A percentile compares a stretch with the other conserved stretches of the same genome.
Conservation (phyloP, 23 tunicate genomes). For the Diplosoma virens region DNA sequence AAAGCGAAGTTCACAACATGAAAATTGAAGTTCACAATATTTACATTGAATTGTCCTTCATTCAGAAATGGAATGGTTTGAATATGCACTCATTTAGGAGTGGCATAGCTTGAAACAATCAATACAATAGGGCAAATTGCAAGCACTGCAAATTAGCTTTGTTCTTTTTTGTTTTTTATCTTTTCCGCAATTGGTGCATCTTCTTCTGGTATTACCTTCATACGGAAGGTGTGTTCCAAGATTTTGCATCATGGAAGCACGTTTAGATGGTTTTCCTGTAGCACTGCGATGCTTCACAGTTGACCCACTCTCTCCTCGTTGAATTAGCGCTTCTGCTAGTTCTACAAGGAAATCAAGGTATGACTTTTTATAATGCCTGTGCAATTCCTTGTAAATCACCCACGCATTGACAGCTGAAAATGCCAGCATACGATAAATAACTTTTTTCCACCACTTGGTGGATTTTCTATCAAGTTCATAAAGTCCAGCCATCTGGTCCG, state of each 20-base stretch:
- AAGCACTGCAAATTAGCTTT: conserved; percentile 22
- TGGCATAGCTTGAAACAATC: conserved; percentile 35
- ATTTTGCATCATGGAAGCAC: conserved; percentile 33
- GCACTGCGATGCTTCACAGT: conserved; percentile 8
- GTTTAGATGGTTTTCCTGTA: conserved; percentile 27
- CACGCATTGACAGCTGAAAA: conserved; percentile 41
- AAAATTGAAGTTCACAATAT: conserved; percentile 2
- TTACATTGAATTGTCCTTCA: conserved; percentile 9
- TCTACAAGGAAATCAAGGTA: conserved; percentile 13
- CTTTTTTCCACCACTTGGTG: conserved; percentile 36
- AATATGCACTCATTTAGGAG: conserved; percentile 12
- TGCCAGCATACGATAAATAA: conserved; percentile 33
- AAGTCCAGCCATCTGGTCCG: conserved; percentile 36
- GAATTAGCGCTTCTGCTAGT: conserved; percentile 31
- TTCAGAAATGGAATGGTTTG: not conserved
- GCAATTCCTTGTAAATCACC: conserved; percentile 40
- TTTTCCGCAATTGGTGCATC: not conserved
- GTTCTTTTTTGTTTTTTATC: conserved; percentile 17
- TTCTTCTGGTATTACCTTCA: conserved; percentile 16
- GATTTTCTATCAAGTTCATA: conserved; percentile 40
- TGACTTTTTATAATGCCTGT: conserved; percentile 18
- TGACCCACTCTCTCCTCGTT: conserved; percentile 16
- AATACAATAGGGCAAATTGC: conserved; percentile 17
- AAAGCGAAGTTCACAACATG: conserved; percentile 1
- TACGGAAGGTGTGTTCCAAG: conserved; percentile 31